These are phyloP conservation scores for Clusia tigrina DNA, from an alignment of 2,888 invertebrate genomes.

Conservation along the genomic window DNA sequence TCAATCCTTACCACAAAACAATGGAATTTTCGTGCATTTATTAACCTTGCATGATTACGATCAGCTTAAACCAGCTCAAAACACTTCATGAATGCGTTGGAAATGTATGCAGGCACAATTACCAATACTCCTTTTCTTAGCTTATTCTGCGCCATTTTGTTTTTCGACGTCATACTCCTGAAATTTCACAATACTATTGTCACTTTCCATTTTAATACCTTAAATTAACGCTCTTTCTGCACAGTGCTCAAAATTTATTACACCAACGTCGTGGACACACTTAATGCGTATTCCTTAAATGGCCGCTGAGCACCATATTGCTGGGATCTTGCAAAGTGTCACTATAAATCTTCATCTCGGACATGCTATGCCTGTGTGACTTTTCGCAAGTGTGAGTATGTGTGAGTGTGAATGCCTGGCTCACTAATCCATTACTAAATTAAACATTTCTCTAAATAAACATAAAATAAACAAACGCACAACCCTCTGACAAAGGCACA, in stretches of 20 bases:
- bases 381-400: slow-evolving; percentile 44
- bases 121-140: too few species aligned
- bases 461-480: slow-evolving; percentile 50
- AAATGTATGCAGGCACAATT: too few species aligned
- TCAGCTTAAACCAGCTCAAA: too few species aligned
- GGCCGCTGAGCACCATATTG: neutral
- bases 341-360: slow-evolving; percentile 51
- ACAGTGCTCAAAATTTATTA: neutral
- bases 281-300: neutral
- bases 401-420: slow-evolving; percentile 20
- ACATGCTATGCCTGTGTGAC: slow-evolving; percentile 42
- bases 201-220: too few species aligned
- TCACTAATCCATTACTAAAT: slow-evolving; percentile 61
- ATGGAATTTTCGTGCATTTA: too few species aligned
- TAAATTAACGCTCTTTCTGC: too few species aligned
- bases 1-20: too few species aligned
- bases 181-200: too few species aligned
- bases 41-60: too few species aligned
- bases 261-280: neutral
- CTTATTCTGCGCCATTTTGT: too few species aligned
- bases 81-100: too few species aligned
- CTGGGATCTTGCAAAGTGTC: slow-evolving; percentile 41
- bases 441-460: slow-evolving; percentile 57
- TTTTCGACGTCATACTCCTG: too few species aligned
- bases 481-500: slow-evolving; percentile 27